Percentiles rank a stretch among this genome's conserved stretches.
These are phyloP conservation scores for Miniopterus natalensis DNA, from an alignment of 2,113 vertebrate species.

Conservation along the genomic window DNA sequence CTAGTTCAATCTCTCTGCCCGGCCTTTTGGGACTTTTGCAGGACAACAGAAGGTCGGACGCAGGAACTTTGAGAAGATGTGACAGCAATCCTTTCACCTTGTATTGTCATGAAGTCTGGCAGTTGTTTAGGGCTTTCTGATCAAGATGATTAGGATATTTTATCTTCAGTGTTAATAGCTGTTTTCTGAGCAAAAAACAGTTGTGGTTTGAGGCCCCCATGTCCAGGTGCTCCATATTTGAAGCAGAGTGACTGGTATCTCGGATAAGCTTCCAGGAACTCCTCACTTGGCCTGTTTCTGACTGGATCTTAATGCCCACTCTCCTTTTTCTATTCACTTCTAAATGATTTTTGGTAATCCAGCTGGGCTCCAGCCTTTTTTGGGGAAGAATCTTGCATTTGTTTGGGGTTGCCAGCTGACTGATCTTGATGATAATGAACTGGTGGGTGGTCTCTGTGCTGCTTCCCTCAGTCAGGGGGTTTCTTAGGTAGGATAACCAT, in stretches of 20 bases:
- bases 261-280: constrained; percentile 91
- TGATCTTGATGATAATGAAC: constrained; percentile 93
- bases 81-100: constrained; percentile 95
- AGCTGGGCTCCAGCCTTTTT: constrained; percentile 94
- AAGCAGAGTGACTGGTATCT: constrained; percentile 91
- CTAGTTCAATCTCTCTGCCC: constrained; percentile 90
- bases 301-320: constrained; percentile 89
- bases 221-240: constrained; percentile 94
- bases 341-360: constrained; percentile 96
- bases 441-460: constrained; percentile 88
- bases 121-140: constrained; percentile 91
- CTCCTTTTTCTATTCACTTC: constrained; percentile 92
- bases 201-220: constrained; percentile 91
- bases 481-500: constrained; percentile 89
- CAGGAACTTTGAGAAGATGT: constrained; percentile 92
- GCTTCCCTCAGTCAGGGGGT: constrained; percentile 88
- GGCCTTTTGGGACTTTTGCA: constrained; percentile 93
- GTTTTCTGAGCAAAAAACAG: constrained; percentile 92
- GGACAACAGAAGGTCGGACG: constrained; percentile 90
- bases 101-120: constrained; percentile 93
- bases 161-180: constrained; percentile 93
- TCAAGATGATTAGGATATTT: constrained; percentile 91
- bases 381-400: constrained; percentile 88
- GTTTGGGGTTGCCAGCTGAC: constrained; percentile 89
- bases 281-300: constrained; percentile 85